Evolutionary conservation across 2,888 invertebrate species (phyloP), one percentile per base, ranked within the genome.

Genomic region (Microchrysa polita): DNA sequence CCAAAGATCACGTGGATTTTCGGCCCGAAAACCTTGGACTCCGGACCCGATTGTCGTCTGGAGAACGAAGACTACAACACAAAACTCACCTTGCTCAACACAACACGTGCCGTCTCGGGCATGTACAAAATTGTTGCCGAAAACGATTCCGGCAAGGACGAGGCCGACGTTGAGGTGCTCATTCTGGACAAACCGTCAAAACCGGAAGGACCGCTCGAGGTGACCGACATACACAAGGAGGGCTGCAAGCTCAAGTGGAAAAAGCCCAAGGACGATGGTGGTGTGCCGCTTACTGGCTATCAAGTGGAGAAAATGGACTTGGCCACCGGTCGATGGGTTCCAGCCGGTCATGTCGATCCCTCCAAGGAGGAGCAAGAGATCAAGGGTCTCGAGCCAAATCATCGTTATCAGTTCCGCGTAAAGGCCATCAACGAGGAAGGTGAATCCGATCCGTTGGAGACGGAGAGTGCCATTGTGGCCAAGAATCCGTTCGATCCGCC

Each of bases 351-450:
- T 75, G 90, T 93, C 18, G 93, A 93, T 79, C 92, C 94, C 0
- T 92, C 93, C 67, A 91, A 92, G 80, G 90, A 92, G 0, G 93
- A 95, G 80, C 92, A 93, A 77, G 92, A 93, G 78, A 88, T 96
- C 34, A 82, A 85, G 84, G 97, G 97, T 55, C 88, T 99, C 14
- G 96, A 96, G 84, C 95, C 97, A 72, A 96, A 96, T 77, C 95
- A 96, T 84, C 94, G 96, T 75, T 99, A 99, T 86, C 94, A 97
- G 83, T 99, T 99, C 90, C 90, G 99, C 74, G 97, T 99, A 0
- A 95, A 95, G 81, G 99, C 99, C 7, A 90, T 96, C 10, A 98
- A 98, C 84, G 96, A 96, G 81, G 96, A 98, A 84, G 99, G 99
- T 4, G 96, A 96, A 83, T 97, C 97, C 0, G 98, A 98, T 80